Percentiles rank a stretch among this genome's conserved stretches.
Conservation (phyloP, 1,140 invertebrate genomes). For the Pseudomyrmex pallidus region DNA sequence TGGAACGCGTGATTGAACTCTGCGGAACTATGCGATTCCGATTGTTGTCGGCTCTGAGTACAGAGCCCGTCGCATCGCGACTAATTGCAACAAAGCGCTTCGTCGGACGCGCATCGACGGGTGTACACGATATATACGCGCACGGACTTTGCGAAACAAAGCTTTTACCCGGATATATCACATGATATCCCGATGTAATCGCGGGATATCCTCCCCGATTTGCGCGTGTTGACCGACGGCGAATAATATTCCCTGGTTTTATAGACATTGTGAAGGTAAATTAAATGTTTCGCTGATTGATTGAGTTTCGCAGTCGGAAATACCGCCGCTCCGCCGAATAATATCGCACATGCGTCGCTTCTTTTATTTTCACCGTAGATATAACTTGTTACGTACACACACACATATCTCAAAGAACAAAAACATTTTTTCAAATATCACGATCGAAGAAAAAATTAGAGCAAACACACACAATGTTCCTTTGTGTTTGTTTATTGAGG, state of each 20-base stretch:
- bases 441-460: no score
- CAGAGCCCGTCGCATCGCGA: constrained; percentile 29
- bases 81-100: constrained; percentile 62
- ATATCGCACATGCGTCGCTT: constrained; percentile 10
- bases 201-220: constrained; percentile 24
- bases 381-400: neutral
- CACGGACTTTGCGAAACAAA: constrained; percentile 22
- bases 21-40: constrained; percentile 65
- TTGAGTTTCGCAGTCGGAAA: constrained; percentile 29
- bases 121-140: neutral
- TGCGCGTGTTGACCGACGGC: constrained; percentile 32
- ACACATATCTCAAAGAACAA: neutral
- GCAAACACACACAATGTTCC: no score
- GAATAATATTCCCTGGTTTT: constrained; percentile 55
- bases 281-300: constrained; percentile 61
- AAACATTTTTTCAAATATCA: neutral
- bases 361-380: neutral
- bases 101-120: constrained; percentile 34
- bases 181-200: constrained; percentile 53
- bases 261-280: constrained; percentile 47
- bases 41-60: constrained; percentile 49
- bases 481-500: neutral
- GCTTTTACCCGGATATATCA: constrained; percentile 42
- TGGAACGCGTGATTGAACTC: constrained; percentile 57
- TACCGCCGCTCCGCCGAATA: constrained; percentile 19